Percentiles rank a stretch among this genome's conserved stretches.
These are phyloP conservation scores for Caenorhabditis latens DNA, from an alignment of 1,140 invertebrate species.

Conservation along the genomic window DNA sequence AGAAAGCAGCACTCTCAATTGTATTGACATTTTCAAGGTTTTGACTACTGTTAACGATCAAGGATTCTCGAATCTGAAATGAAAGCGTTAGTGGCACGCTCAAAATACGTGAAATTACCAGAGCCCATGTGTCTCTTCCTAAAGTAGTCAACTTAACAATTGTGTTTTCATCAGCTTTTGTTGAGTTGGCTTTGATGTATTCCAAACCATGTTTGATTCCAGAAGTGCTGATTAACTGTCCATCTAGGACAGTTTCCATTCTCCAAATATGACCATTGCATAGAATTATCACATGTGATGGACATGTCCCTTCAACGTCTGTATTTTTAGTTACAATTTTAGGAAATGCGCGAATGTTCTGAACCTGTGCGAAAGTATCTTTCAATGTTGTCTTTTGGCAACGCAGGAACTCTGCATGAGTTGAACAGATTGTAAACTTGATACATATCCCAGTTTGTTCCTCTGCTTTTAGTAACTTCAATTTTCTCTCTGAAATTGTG, in stretches of 20 bases:
- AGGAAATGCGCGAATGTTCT: neutral
- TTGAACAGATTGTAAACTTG: constrained; percentile 51
- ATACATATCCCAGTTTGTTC: constrained; percentile 49
- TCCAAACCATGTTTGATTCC: neutral
- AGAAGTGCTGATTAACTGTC: neutral
- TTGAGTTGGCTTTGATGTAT: neutral
- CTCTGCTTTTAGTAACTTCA: constrained; percentile 26
- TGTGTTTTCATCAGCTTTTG: neutral
- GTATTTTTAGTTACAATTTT: neutral
- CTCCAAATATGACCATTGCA: constrained; percentile 32
- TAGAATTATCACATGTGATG: constrained; percentile 46
- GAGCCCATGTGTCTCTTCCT: constrained; percentile 43
- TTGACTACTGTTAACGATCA: neutral
- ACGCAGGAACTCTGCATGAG: neutral
- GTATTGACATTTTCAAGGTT: neutral
- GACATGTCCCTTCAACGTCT: constrained; percentile 12
- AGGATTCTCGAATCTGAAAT: constrained; percentile 11
- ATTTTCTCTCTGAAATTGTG: constrained; percentile 32
- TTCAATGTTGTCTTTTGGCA: constrained; percentile 34
- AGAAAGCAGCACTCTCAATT: constrained; percentile 38
- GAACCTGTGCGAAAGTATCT: constrained; percentile 24
- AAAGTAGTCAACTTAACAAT: constrained; percentile 20
- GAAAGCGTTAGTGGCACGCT: neutral
- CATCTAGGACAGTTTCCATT: neutral
- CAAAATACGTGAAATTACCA: neutral